Conservation (phyloP, 2,113 vertebrate species). For the Pluvianellus socialis region DNA sequence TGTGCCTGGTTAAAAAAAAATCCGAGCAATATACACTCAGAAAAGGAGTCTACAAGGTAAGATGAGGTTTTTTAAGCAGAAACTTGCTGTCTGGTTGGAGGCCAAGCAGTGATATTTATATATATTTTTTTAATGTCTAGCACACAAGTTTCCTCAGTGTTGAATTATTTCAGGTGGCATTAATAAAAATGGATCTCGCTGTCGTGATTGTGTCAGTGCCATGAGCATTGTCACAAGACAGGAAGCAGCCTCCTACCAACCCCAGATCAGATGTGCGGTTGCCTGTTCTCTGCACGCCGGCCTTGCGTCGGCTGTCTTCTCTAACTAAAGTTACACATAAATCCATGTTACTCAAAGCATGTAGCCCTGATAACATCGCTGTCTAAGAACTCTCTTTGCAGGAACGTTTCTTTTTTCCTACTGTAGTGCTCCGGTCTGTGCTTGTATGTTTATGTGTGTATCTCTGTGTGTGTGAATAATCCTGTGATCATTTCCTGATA, state of each 20-base stretch:
- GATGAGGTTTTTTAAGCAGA: background rate
- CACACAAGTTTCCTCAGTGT: background rate
- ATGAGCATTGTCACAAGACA: background rate
- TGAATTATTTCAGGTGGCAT: slow-evolving; percentile 13
- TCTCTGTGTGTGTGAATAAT: slow-evolving; percentile 36
- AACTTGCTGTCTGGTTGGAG: background rate
- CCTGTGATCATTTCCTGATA: slow-evolving; percentile 28
- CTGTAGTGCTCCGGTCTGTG: background rate
- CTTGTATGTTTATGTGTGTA: background rate
- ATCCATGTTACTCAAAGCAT: slow-evolving; percentile 4
- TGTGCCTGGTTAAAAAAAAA: slow-evolving; percentile 20
- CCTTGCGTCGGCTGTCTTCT: background rate
- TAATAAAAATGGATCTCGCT: background rate
- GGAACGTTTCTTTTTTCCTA: background rate
- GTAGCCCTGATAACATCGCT: background rate
- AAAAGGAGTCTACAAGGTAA: background rate
- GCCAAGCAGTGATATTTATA: background rate
- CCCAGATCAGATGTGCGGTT: background rate
- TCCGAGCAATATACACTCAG: background rate
- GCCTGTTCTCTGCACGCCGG: background rate
- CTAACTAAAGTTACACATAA: background rate
- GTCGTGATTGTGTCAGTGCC: background rate
- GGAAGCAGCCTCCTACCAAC: slow-evolving; percentile 12
- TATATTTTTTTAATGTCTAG: background rate
- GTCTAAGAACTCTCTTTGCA: slow-evolving; percentile 5